Base-by-base conservation (phyloP, 2,797 vertebrate species). In the Australoheros facetus region DNA sequence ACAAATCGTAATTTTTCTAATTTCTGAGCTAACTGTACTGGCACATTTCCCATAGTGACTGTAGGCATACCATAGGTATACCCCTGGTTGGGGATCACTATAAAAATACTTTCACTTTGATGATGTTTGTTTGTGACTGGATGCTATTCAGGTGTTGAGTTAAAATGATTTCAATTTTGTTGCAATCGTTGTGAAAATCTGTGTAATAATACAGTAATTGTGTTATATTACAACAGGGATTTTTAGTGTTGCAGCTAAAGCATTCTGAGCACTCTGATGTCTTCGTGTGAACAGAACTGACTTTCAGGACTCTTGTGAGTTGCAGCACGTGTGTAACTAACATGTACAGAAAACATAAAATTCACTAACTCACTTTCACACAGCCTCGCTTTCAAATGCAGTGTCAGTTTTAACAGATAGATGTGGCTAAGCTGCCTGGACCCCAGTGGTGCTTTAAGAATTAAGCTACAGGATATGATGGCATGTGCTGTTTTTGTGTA, bases 341-440 rank as follows among this genome's bases (percentile, higher is more conserved):
- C 71, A 62, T 69, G 53, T 86, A 81, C 73, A 77, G 71, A 45
- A 56, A 79, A 57, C 71, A 75, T 28, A 51, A 76, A 26, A 64
- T 77, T 81, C 53, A 77, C 71, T 73, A 64, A 85, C 69, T 57
- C 45, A 75, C 70, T 66, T 75, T 75, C 32, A 34, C 85, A 71
- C 55, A 45, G 73, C 26, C 71, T 21, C 19, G 39, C 34, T 71
- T 85, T 81, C 77, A 72, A 82, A 82, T 6, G 55, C 71, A 62
- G 16, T 58, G 79, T 55, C 80, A 75, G 39, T 79, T 81, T 59
- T 78, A 81, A 81, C 34, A 74, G 51, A 80, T 45, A 78, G 37
- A 71, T 57, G 70, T 82, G 78, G 57, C 79, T 56, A 58, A 86
- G 79, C 71, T 77, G 82, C 79, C 84, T 81, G 58, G 32, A 82